These are phyloP conservation scores for Notoglanidium macrostoma DNA, from an alignment of 2,797 vertebrate genomes.

Conservation along the genomic window DNA sequence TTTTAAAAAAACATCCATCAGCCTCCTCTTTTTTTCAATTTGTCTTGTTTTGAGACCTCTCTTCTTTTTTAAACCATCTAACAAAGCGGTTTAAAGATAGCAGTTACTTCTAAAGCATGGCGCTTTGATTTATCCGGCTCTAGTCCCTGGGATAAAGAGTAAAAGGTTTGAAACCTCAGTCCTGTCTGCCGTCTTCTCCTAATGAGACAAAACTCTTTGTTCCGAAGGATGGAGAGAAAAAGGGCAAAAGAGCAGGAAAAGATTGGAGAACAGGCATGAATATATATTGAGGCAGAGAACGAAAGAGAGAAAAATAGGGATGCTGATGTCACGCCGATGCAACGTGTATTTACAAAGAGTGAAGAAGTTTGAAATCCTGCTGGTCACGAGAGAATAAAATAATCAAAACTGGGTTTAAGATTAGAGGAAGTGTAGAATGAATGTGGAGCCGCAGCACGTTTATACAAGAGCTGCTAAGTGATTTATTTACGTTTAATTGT, in stretches of 20 bases:
- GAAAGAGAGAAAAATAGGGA: constrained; percentile 36
- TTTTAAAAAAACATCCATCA: neutral
- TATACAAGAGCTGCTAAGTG: neutral
- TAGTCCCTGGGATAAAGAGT: constrained; percentile 54
- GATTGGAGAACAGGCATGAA: constrained; percentile 27
- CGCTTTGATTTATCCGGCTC: constrained; percentile 52
- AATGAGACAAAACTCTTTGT: constrained; percentile 59
- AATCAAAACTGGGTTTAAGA: neutral
- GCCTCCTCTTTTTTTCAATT: neutral
- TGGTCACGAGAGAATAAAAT: neutral
- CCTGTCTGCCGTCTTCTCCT: constrained; percentile 49
- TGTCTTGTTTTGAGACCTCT: constrained; percentile 32
- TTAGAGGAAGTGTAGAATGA: neutral
- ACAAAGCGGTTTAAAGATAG: constrained; percentile 51
- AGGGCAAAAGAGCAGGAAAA: constrained; percentile 28
- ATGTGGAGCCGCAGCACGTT: neutral
- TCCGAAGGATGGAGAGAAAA: constrained; percentile 41
- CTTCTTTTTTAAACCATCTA: constrained; percentile 32
- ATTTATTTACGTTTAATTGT: constrained; percentile 25
- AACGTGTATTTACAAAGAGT: constrained; percentile 51
- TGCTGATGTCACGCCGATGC: constrained; percentile 57
- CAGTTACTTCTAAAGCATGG: constrained; percentile 43
- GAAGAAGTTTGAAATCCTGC: neutral
- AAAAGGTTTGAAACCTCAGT: constrained; percentile 48
- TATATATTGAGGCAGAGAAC: constrained; percentile 4